phyloP scores from a whole-genome alignment of 2,113 vertebrate genomes.

The Ageneiosus marmoratus region DNA sequence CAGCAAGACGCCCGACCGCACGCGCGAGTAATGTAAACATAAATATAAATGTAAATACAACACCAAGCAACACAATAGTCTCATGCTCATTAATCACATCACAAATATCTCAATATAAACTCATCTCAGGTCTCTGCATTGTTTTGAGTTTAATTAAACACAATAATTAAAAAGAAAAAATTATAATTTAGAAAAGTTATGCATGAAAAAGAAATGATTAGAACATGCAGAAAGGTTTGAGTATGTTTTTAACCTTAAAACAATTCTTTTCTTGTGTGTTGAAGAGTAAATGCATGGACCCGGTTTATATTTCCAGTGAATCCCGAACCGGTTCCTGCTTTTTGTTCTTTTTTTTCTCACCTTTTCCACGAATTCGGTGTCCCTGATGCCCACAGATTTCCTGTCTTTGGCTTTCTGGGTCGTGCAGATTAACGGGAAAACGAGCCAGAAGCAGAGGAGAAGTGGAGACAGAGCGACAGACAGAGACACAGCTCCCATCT shows the following conservation, averaged over 20 bases:
- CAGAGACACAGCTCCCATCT: conserved; percentile 7
- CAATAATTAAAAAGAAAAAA: neutral
- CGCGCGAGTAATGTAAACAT: too few relatives aligned
- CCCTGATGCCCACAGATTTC: neutral
- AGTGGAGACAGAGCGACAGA: neutral
- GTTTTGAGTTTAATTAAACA: too few relatives aligned
- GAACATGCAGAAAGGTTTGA: neutral
- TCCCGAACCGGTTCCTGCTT: neutral
- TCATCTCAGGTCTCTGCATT: too few relatives aligned
- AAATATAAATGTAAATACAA: neutral
- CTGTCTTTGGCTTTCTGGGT: conserved; percentile 25
- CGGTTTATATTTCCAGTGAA: neutral
- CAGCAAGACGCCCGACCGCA: neutral
- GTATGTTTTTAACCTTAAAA: neutral
- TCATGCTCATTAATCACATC: neutral
- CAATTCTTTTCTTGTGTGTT: neutral
- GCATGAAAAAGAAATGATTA: neutral
- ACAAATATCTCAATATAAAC: too few relatives aligned
- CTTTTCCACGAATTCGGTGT: conserved; percentile 25
- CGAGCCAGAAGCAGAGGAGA: neutral
- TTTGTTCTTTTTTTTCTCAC: neutral
- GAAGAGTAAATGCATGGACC: neutral
- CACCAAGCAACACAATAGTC: neutral
- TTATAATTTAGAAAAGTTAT: neutral
- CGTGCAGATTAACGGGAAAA: neutral